Base-by-base conservation (phyloP, 1,140 invertebrate species). In the Panulirus ornatus region DNA sequence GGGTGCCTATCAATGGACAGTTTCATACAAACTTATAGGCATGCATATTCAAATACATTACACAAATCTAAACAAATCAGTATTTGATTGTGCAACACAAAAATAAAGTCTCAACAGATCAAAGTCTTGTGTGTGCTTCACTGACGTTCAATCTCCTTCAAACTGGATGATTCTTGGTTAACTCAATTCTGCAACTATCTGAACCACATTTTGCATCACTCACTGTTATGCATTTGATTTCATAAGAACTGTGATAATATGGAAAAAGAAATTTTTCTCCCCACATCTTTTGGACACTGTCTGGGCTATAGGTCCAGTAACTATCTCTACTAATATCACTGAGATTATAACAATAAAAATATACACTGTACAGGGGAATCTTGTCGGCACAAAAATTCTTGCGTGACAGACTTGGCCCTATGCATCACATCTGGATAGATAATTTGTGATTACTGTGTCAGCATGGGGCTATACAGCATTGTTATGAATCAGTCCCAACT, bases 401-500 rank as follows among this genome's bases (percentile, higher is more conserved):
- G 58, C 11, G 30, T 30, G 58, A n/a, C 58, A 66, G 5, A 66
- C 58, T 22, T 27, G 3, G n/a, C 27, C n/a, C 58, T 27, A 27
- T 27, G 27, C n/a, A 66, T 66, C 22, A 66, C 58, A 66, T 30
- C 30, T 66, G 27, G 58, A 11, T 30, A 66, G 58, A 66, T 66
- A 66, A 30, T 66, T 27, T 66, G n/a, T 66, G 6, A 63, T 6
- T 8, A 30, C 19, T 63, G 30, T 22, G 22, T 66, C 30, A 66
- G 6, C 1, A 66, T 27, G 8, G 58, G n/a, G 58, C 86, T 89
- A 89, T 54, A 89, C 88, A 42, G 88, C 88, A 89, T 89, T 89
- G 75, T 70, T 89, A 47, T 89, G 88, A 36, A 89, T 89, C 30
- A 89, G 79, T 71, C 88, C 88, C 30, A 89, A 47, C 63, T 89